Conservation (phyloP, 2,113 vertebrate genomes). For the Sinosuthora webbiana region DNA sequence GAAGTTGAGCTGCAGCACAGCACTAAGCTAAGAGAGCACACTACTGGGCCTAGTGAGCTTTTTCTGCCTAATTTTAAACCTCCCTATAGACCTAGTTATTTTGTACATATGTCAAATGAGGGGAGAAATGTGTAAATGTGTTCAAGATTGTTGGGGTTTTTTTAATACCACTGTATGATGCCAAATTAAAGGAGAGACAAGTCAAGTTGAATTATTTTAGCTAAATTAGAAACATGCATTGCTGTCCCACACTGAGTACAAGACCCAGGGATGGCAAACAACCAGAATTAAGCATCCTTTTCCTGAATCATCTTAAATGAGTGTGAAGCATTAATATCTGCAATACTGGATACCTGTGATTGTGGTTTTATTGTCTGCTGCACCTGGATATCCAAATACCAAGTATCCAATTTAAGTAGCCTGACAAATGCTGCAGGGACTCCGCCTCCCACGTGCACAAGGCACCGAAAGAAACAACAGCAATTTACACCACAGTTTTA, state of each 20-base stretch:
- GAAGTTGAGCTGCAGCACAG: background rate
- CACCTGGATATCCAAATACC: background rate
- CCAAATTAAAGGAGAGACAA: constrained; percentile 22
- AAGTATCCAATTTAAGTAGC: background rate
- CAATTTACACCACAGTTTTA: background rate
- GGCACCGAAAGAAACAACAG: background rate
- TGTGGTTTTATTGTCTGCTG: background rate
- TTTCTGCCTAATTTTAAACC: constrained; percentile 5
- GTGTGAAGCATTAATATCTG: background rate
- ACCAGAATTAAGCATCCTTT: background rate
- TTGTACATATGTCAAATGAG: background rate
- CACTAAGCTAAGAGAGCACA: background rate
- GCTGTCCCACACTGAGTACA: background rate
- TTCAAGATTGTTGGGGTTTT: background rate
- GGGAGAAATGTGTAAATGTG: background rate
- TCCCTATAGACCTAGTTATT: background rate
- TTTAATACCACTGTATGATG: background rate
- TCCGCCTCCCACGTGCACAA: rapidly evolving
- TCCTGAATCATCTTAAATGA: background rate
- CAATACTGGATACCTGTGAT: background rate
- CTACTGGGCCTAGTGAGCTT: background rate
- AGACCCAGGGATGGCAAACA: background rate
- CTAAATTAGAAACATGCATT: background rate
- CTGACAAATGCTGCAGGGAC: background rate
- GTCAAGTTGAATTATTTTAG: constrained; percentile 33